Percentiles rank a stretch among this genome's conserved stretches.
Conservation (phyloP, 2,113 vertebrate genomes). For the Gasterosteus nipponicus region DNA sequence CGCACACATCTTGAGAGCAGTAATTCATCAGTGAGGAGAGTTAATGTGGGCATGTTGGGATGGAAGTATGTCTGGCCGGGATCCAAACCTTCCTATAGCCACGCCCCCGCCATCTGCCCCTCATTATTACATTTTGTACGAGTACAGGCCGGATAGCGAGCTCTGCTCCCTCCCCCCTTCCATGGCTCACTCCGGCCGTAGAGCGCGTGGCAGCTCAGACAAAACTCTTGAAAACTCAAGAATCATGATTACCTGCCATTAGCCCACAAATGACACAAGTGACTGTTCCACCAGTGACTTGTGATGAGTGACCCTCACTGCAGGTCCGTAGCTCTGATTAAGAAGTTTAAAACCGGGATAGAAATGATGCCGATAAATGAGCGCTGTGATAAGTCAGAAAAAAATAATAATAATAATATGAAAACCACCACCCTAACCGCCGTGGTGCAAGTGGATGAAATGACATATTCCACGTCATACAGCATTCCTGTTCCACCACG, state of each 20-base stretch:
- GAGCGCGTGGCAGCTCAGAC: constrained; percentile 29
- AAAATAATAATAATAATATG: constrained; percentile 31
- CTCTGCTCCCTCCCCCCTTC: constrained; percentile 6
- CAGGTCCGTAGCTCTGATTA: constrained; percentile 45
- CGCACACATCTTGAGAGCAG: constrained; percentile 55
- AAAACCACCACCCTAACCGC: constrained; percentile 44
- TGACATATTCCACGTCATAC: constrained; percentile 59
- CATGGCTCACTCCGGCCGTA: constrained; percentile 3
- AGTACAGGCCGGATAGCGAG: constrained; percentile 58
- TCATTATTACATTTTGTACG: constrained; percentile 68
- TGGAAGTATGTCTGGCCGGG: constrained; percentile 65
- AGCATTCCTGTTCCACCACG: constrained; percentile 69
- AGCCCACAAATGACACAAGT: constrained; percentile 6
- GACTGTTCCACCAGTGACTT: neutral
- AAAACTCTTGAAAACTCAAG: constrained; percentile 5
- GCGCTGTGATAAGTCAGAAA: constrained; percentile 54
- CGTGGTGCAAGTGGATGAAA: constrained; percentile 63
- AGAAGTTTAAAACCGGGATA: constrained; percentile 45
- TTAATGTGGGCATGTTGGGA: constrained; percentile 67
- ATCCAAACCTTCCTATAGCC: constrained; percentile 61
- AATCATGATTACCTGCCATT: constrained; percentile 27
- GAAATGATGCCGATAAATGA: constrained; percentile 40
- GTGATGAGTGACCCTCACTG: constrained; percentile 38
- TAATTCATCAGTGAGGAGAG: constrained; percentile 56
- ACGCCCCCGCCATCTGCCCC: constrained; percentile 65